Evolutionary conservation across 92 coral and sea anemone genomes (phyloP).

Genomic region (Umimayanthus kanabou): DNA sequence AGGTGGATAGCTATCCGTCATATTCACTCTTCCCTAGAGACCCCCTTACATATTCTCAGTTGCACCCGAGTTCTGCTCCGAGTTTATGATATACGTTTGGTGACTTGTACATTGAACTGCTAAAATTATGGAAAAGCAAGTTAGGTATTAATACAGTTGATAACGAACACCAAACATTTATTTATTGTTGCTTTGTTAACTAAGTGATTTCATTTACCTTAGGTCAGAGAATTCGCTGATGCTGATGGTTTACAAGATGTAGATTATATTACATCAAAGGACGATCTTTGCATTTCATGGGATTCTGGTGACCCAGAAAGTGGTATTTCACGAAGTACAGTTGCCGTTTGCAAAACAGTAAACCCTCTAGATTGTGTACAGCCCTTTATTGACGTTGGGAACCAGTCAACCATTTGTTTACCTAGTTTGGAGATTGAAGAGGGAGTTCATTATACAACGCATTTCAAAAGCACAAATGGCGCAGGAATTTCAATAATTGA

Average conservation of each 20-base stretch:
- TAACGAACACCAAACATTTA: too few relatives aligned
- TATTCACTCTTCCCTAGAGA: too few relatives aligned
- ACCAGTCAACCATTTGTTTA: slow-evolving; percentile 42
- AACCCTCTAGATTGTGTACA: slow-evolving; percentile 55
- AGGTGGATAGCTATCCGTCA: too few relatives aligned
- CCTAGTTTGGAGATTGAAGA: slow-evolving; percentile 52
- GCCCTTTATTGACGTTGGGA: slow-evolving; percentile 47
- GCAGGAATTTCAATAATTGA: slow-evolving; percentile 51
- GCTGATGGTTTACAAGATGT: slow-evolving; percentile 9
- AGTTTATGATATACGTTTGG: too few relatives aligned
- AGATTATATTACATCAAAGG: slow-evolving; percentile 47
- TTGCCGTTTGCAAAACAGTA: slow-evolving; percentile 59
- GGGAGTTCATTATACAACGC: slow-evolving; percentile 54
- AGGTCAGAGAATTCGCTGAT: neutral
- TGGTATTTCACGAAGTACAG: slow-evolving; percentile 48
- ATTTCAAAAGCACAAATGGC: slow-evolving; percentile 50
- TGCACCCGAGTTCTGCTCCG: too few relatives aligned
- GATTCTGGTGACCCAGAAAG: slow-evolving; percentile 58
- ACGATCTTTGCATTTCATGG: slow-evolving; percentile 51
- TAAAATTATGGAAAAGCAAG: too few relatives aligned
- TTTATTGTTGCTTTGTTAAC: too few relatives aligned
- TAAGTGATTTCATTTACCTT: too few relatives aligned
- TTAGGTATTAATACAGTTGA: too few relatives aligned
- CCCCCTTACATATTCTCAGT: too few relatives aligned
- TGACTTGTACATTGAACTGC: too few relatives aligned